Conservation (phyloP, 53 echinoderm and acorn worm species). For the Echinometra lucunter region DNA sequence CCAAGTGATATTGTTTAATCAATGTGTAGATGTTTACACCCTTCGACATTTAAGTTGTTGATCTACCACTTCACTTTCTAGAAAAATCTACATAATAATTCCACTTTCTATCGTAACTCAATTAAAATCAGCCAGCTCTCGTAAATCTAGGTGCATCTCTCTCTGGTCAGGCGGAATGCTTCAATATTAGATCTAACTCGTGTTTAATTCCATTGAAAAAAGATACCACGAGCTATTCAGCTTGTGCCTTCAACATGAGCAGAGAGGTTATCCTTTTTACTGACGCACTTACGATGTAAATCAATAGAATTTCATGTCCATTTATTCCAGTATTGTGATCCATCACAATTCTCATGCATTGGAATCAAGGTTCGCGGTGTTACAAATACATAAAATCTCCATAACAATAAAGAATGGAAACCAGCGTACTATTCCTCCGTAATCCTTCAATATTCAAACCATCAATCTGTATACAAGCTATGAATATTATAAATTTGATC, state of each 20-base stretch:
- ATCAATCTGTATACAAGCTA: constrained; percentile 9
- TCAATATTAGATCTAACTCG: background rate
- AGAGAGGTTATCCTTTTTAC: background rate
- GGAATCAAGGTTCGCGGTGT: background rate
- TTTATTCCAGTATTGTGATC: constrained; percentile 5
- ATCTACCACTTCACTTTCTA: constrained; percentile 21
- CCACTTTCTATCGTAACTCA: background rate
- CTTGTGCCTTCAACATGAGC: background rate
- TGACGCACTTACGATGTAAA: background rate
- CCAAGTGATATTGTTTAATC: no score
- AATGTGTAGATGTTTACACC: no score
- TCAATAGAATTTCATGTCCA: background rate
- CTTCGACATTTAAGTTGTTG: no score
- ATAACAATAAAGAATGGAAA: constrained; percentile 14
- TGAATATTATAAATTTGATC: background rate
- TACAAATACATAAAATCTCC: constrained; percentile 41
- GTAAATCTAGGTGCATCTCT: background rate
- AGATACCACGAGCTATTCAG: background rate
- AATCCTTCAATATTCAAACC: background rate
- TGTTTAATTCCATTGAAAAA: background rate
- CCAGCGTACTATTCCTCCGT: background rate
- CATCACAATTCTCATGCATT: background rate
- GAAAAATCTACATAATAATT: no score
- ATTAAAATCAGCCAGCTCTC: background rate
- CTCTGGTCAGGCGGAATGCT: background rate